Base-by-base conservation (phyloP, 2,888 invertebrate genomes). In the Coelopa pilipes region DNA sequence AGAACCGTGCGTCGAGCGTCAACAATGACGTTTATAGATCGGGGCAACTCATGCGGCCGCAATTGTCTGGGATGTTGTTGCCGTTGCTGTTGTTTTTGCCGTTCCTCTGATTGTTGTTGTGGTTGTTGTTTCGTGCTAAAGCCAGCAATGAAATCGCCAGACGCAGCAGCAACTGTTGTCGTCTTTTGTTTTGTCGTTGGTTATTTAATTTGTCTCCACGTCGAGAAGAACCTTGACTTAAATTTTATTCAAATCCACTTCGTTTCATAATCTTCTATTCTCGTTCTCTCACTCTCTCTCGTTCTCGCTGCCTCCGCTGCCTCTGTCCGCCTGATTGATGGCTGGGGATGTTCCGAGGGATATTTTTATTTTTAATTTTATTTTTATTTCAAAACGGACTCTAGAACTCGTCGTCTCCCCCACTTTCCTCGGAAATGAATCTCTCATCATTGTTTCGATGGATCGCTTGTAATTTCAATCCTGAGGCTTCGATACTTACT, bases 1-100 rank as follows among this genome's bases (percentile, higher is more conserved):
- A 68, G n/a, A 60, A n/a, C 13, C n/a, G 7, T 15, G 49, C 34
- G 50, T 21, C 67, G 59, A 34, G 57, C 70, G 73, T 73, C 69
- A 67, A 67, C 66, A 50, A 50, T 73, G 73, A 70, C 57, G 69
- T 73, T 69, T 70, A 45, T 63, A 73, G 69, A 70, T 59, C 73
- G 50, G 57, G 17, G 4, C 49, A 57, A 46, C 45, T 45, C 11
- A 17, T 46, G 49, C 46, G 65, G 46, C 55, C 65, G 72, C 46
- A 45, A 59, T 72, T 60, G 67, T 60, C 50, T 49, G 73, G 45
- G 67, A 34, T 65, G 46, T 24, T 46, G 46, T 45, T 17, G 34
- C 46, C 46, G 46, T 70, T 70, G 9, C 46, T 47, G 11, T 69
- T 69, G 19, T 62, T 59, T 34, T 57, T 34, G 45, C 55, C 9